These are phyloP conservation scores for Orientallactaga bullata DNA, from an alignment of 2,113 vertebrate species.

Conservation along the genomic window DNA sequence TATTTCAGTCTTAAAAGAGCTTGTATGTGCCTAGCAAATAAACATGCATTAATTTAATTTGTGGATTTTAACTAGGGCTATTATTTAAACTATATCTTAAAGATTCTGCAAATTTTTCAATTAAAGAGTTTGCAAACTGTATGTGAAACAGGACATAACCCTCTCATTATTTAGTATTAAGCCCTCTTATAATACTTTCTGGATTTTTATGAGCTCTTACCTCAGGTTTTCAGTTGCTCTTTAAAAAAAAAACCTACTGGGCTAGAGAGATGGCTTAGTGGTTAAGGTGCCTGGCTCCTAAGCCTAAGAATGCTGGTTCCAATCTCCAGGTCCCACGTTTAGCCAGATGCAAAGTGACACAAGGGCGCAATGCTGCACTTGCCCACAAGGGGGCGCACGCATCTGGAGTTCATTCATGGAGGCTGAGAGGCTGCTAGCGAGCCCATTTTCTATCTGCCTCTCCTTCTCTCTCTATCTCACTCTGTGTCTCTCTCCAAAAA, in stretches of 20 bases:
- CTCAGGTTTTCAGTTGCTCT: background rate
- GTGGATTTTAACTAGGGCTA: slow-evolving; percentile 15
- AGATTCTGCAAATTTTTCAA: background rate
- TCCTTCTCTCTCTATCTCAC: no score
- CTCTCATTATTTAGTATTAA: background rate
- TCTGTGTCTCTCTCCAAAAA: no score
- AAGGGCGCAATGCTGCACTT: no score
- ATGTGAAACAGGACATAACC: slow-evolving; percentile 19
- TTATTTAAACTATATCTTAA: slow-evolving; percentile 21
- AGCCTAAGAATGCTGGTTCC: no score
- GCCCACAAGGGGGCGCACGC: no score
- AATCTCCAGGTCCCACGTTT: no score
- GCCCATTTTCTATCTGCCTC: no score
- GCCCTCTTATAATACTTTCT: background rate
- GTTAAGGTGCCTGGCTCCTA: no score
- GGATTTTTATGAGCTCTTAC: background rate
- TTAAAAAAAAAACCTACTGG: background rate
- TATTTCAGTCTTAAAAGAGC: slow-evolving; percentile 33
- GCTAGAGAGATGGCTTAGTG: no score
- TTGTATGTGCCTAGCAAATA: slow-evolving; percentile 39
- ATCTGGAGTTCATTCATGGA: no score
- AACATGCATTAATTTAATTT: slow-evolving; percentile 47
- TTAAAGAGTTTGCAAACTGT: background rate
- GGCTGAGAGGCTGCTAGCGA: no score
- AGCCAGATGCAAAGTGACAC: no score